Conservation (phyloP, 2,888 invertebrate genomes). For the Frankliniella intonsa region DNA sequence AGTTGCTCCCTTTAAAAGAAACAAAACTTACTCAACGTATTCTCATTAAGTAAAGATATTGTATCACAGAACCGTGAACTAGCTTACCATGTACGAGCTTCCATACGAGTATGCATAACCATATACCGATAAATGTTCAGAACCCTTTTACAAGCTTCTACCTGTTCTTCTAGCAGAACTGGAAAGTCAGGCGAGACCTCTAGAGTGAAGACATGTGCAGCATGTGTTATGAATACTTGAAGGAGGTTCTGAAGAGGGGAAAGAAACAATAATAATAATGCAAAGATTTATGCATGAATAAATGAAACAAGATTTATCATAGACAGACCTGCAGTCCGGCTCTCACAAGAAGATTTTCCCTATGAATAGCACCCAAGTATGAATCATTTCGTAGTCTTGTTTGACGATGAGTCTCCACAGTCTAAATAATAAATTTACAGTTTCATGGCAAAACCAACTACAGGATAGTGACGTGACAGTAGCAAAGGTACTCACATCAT, state of each 20-base stretch:
- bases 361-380: constrained; percentile 75
- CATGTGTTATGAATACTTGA: constrained; percentile 89
- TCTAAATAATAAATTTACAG: not conserved
- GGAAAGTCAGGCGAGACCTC: constrained; percentile 52
- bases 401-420: constrained; percentile 41
- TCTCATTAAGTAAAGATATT: constrained; percentile 39
- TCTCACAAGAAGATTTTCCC: constrained; percentile 72
- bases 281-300: not conserved
- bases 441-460: not conserved
- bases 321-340: constrained; percentile 68
- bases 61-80: not conserved
- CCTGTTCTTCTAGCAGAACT: constrained; percentile 80
- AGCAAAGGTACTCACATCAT: not conserved
- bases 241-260: constrained; percentile 61
- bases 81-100: constrained; percentile 79
- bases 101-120: constrained; percentile 95
- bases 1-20: constrained; percentile 69
- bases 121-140: constrained; percentile 93
- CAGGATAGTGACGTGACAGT: not conserved
- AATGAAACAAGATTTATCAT: constrained; percentile 7
- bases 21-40: not conserved
- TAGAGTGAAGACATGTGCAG: constrained; percentile 87
- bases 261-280: not conserved
- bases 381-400: constrained; percentile 72
- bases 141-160: constrained; percentile 92